Evolutionary conservation across 2,888 invertebrate species (phyloP).

Genomic region (Eupithecia exiguata): DNA sequence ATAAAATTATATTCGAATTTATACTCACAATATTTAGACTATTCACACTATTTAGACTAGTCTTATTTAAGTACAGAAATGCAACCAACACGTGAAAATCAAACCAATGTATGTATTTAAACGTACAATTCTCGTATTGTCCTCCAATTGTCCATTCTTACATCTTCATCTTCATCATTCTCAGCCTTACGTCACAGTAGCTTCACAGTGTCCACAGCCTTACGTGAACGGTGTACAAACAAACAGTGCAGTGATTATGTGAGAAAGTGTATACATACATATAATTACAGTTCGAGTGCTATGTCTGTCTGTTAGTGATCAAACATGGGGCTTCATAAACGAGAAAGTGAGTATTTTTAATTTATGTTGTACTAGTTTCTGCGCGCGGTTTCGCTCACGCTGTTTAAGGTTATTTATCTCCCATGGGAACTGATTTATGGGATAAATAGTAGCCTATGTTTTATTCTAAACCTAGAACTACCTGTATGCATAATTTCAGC

Average conservation of each 20-base stretch:
- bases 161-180: no score
- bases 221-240: constrained; percentile 38
- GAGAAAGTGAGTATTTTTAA: constrained; percentile 69
- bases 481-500: no score
- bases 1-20: no score
- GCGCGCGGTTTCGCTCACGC: background rate
- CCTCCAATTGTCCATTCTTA: constrained; percentile 23
- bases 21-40: no score
- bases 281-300: constrained; percentile 52
- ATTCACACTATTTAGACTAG: no score
- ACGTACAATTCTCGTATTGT: background rate
- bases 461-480: background rate
- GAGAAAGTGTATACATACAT: constrained; percentile 51
- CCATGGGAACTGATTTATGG: background rate
- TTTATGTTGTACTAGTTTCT: background rate
- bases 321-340: constrained; percentile 75
- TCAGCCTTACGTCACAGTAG: constrained; percentile 28
- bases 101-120: constrained; percentile 6
- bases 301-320: constrained; percentile 46
- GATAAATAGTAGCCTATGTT: background rate
- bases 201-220: constrained; percentile 22
- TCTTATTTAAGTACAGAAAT: no score
- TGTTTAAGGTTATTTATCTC: background rate
- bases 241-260: constrained; percentile 60
- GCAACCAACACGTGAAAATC: constrained; percentile 9